Evolutionary conservation across 2,113 vertebrate species (phyloP).

Genomic region (Alexandromys fortis): DNA sequence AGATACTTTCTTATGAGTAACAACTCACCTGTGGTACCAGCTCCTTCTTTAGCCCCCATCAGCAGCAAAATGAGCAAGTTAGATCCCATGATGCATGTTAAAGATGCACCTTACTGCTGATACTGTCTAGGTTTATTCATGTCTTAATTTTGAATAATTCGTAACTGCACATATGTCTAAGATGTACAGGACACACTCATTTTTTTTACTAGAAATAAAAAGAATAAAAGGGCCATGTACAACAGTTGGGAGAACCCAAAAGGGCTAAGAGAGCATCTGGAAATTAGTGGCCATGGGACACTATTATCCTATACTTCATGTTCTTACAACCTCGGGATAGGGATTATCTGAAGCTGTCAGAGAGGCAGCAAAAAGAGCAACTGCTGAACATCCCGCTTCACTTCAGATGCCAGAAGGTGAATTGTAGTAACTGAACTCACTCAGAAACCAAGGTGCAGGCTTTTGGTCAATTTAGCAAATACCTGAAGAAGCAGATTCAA

Average conservation of each 20-base stretch:
- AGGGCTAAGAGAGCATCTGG: background rate
- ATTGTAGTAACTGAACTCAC: background rate
- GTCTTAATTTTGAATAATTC: background rate
- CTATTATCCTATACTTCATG: background rate
- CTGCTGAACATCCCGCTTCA: background rate
- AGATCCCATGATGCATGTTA: accelerated
- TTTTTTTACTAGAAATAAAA: background rate
- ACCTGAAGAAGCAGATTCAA: background rate
- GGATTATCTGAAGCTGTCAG: background rate
- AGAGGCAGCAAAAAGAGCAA: background rate
- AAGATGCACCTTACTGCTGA: background rate
- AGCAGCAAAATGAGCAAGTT: background rate
- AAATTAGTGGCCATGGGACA: background rate
- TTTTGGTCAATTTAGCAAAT: background rate
- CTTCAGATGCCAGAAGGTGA: background rate
- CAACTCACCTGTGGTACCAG: background rate
- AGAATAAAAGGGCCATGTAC: background rate
- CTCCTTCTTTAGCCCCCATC: background rate
- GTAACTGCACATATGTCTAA: background rate
- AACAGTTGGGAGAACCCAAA: background rate
- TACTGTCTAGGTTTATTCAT: background rate
- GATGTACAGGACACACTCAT: background rate
- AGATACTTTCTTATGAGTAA: background rate
- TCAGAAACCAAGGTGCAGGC: background rate
- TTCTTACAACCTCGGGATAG: background rate